Conservation (phyloP, 2,797 vertebrate genomes). For the Microcaecilia unicolor region DNA sequence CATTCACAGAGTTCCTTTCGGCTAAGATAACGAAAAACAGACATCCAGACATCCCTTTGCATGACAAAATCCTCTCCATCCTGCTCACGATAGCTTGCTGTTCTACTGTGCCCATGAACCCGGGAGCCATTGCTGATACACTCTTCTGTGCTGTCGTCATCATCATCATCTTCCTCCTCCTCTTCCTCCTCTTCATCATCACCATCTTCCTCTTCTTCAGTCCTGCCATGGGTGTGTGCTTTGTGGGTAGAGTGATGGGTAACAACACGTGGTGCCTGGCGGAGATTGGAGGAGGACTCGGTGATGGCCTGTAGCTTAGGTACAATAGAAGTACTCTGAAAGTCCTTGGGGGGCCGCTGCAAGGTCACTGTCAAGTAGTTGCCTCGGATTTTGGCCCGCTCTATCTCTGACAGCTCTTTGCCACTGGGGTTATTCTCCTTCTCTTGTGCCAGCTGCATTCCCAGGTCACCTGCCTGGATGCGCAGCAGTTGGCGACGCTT, state of each 20-base stretch:
- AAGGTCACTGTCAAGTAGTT: slow-evolving; percentile 84
- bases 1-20: slow-evolving; percentile 90
- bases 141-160: slow-evolving; percentile 42
- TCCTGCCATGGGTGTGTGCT: not conserved
- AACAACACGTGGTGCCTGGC: slow-evolving; percentile 55
- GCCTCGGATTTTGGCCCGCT: slow-evolving; percentile 65
- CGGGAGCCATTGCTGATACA: slow-evolving; percentile 46
- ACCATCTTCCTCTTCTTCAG: slow-evolving; percentile 33
- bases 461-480: slow-evolving; percentile 52
- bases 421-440: slow-evolving; percentile 70
- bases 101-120: too few relatives aligned
- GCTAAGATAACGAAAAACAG: slow-evolving; percentile 91
- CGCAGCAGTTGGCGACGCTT: slow-evolving; percentile 60
- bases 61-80: slow-evolving; percentile 71
- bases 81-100: slow-evolving; percentile 59
- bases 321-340: slow-evolving; percentile 80
- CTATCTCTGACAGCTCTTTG: slow-evolving; percentile 77
- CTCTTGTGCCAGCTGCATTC: slow-evolving; percentile 64
- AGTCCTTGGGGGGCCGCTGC: slow-evolving; percentile 71
- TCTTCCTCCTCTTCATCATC: slow-evolving; percentile 47
- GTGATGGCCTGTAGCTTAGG: slow-evolving; percentile 92
- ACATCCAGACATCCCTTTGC: slow-evolving; percentile 95
- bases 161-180: slow-evolving; percentile 49
- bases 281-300: slow-evolving; percentile 66
- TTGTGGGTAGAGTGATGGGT: slow-evolving; percentile 53